These are phyloP conservation scores for Alsophila aescularia DNA, from an alignment of 2,888 invertebrate genomes.

Conservation along the genomic window DNA sequence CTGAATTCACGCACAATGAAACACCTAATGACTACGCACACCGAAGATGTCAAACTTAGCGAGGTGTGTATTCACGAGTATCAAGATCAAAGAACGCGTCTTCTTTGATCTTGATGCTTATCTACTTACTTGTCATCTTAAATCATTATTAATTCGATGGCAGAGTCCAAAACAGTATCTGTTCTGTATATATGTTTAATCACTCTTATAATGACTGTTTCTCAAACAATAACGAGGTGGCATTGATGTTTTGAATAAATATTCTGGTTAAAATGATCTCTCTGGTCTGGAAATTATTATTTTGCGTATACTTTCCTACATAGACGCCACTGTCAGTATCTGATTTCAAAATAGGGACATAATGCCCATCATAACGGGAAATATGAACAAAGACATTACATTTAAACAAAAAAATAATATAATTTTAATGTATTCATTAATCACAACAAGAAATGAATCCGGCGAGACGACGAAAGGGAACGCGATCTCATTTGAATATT, in stretches of 20 bases:
- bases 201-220: too few relatives aligned
- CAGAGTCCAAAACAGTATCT: background rate
- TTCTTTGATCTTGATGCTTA: slow-evolving; percentile 22
- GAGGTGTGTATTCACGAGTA: slow-evolving; percentile 3
- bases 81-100: slow-evolving; percentile 23
- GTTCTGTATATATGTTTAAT: too few relatives aligned
- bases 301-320: too few relatives aligned
- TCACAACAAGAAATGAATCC: slow-evolving; percentile 18
- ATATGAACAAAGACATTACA: background rate
- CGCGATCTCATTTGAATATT: slow-evolving; percentile 36
- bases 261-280: too few relatives aligned
- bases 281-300: too few relatives aligned
- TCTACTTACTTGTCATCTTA: background rate
- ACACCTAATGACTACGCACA: slow-evolving; percentile 26
- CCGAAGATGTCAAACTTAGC: slow-evolving; percentile 23
- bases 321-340: too few relatives aligned
- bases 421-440: slow-evolving; percentile 8
- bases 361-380: background rate
- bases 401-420: background rate
- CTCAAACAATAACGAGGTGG: too few relatives aligned
- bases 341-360: background rate
- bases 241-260: too few relatives aligned
- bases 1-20: slow-evolving; percentile 44
- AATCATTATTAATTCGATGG: background rate
- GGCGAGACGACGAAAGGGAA: slow-evolving; percentile 33